Evolutionary conservation across 2,113 vertebrate species (phyloP), one percentile per base, ranked within the genome.

Genomic region (Maccullochella peelii): DNA sequence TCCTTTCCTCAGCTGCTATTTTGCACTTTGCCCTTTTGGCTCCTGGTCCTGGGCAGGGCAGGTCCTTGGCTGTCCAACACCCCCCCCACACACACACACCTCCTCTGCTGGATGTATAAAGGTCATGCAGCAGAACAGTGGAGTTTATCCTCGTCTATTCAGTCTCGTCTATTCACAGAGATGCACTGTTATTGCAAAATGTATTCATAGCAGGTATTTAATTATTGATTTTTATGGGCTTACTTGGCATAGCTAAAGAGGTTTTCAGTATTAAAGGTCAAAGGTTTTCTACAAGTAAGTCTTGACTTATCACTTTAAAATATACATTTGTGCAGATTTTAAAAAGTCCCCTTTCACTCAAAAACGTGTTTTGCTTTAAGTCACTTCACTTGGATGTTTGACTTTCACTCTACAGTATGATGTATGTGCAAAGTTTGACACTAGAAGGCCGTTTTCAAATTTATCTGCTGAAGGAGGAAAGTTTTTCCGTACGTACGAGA

Each of bases 1-100:
- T 70, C 38, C 68, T 80, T 27, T 71, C 8, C 65, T 77, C 62
- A 57, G 47, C 62, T 71, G 72, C 52, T 72, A 8, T 7, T 57
- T n/a, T 92, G 91, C 69, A 93, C 93, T 93, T 94, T 93, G 90
- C 38, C 88, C 93, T 78, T 55, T 72, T 79, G 88, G 84, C 77
- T 83, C 8, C 70, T 57, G 63, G 82, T 65, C 38, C 11, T 1
- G 44, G 33, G 33, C 30, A 80, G 27, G 5, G 63, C 40, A 50
- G 20, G 38, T 52, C 40, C 55, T 76, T n/a, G 6, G 38, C 59
- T 68, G 42, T 75, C 42, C 49, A 72, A 30, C 79, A 27, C 59
- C 8, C 7, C n/a, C 3, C 8, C 42, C 42, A n/a, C n/a, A n/a
- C n/a, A n/a, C n/a, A n/a, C n/a, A n/a, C n/a, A 44, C 25, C 47